Base-by-base conservation (phyloP, 2,888 invertebrate species). In the Tipula unca region DNA sequence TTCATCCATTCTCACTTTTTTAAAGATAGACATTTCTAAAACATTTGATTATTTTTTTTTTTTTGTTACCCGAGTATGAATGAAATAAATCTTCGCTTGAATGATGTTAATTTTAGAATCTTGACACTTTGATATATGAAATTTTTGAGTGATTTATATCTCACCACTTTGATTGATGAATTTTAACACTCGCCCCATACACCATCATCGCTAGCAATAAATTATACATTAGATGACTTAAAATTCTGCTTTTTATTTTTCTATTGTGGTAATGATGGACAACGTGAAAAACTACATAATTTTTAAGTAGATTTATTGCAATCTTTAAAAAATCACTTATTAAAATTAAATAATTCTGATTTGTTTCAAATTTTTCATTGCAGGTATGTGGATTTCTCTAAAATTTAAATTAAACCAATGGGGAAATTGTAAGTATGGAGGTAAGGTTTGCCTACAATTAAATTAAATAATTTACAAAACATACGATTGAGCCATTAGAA, bases 81-180 rank as follows among this genome's bases (percentile, higher is more conserved):
- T 69, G 69, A 69, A 69, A 69, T 69, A 69, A 69, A 69, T 69
- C 69, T 69, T 69, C 69, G 25, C 69, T 69, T 69, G 69, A 69
- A 69, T 69, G 69, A 69, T 69, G 69, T 69, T 69, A 69, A 69
- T 69, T 69, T 69, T 69, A 69, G 69, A 69, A 69, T 69, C 69
- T 69, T 69, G 69, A 69, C 69, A 69, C 69, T 69, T 69, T 69
- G 69, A 69, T 69, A 69, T 69, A 69, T 69, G 69, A 69, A 69
- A 69, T 69, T 69, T 69, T 69, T 69, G 69, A 69, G 69, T 69
- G 25, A 69, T 69, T 69, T 69, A 69, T 69, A 69, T 69, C 69
- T 69, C 69, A 69, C 69, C 25, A 69, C 69, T 69, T 69, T 69
- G 69, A 69, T 69, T 69, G 69, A 69, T 69, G 69, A 69, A 69